Evolutionary conservation across 1,140 invertebrate genomes (phyloP).

Genomic region (Pararge aegeria): DNA sequence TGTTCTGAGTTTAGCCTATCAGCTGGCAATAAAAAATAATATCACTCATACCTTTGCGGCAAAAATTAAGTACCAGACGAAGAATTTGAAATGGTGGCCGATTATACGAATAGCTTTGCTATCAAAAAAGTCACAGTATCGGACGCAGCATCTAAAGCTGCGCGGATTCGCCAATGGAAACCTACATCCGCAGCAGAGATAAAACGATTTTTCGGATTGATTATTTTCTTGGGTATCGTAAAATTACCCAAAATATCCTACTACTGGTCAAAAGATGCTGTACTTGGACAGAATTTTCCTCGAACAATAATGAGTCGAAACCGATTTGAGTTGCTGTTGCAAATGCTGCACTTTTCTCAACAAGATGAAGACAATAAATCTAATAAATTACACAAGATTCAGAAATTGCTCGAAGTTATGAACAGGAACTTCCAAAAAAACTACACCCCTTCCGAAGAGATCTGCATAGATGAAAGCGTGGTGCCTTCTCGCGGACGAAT

Average conservation of each 20-base stretch:
- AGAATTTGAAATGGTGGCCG: conserved; percentile 25
- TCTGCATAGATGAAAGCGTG: conserved; percentile 49
- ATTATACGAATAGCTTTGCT: conserved; percentile 33
- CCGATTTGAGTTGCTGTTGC: conserved; percentile 36
- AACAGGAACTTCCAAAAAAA: conserved; percentile 49
- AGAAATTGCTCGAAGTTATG: conserved; percentile 30
- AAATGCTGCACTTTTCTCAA: conserved; percentile 39
- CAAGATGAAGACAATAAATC: conserved; percentile 33
- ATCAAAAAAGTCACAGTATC: conserved; percentile 21
- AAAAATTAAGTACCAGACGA: conserved; percentile 22
- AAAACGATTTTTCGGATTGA: conserved; percentile 25
- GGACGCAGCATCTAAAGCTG: conserved; percentile 26
- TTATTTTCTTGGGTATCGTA: conserved; percentile 38
- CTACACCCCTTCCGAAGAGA: conserved; percentile 43
- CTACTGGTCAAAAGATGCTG: conserved; percentile 34
- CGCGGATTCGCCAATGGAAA: conserved; percentile 24
- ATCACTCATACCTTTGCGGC: too few relatives aligned
- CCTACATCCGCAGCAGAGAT: conserved; percentile 27
- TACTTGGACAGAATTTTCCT: conserved; percentile 34
- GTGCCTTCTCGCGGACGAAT: conserved; percentile 59
- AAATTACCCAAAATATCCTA: conserved; percentile 36
- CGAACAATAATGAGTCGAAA: conserved; percentile 32
- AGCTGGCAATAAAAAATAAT: too few relatives aligned
- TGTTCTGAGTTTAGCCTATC: too few relatives aligned
- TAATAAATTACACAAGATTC: conserved; percentile 28